These are phyloP conservation scores for Actinernus sp. DNA, from an alignment of 92 coral and sea anemone species.

Conservation along the genomic window DNA sequence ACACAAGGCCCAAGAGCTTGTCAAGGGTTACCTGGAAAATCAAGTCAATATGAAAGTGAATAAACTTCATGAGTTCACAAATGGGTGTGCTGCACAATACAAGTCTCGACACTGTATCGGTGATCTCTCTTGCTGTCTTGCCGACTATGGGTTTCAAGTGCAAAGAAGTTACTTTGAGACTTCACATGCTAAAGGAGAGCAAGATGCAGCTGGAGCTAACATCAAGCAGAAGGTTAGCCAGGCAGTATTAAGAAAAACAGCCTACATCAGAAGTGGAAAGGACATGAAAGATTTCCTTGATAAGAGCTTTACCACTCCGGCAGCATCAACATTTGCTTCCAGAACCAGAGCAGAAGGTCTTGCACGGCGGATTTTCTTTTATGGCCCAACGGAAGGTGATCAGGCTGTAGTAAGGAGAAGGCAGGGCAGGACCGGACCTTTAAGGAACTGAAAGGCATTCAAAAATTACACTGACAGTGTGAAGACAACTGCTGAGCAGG, in stretches of 20 bases:
- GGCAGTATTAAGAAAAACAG: slow-evolving; percentile 54
- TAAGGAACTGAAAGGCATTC: slow-evolving; percentile 49
- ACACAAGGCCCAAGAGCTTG: slow-evolving; percentile 48
- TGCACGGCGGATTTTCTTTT: slow-evolving; percentile 38
- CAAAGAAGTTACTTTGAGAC: slow-evolving; percentile 25
- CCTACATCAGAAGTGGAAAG: slow-evolving; percentile 39
- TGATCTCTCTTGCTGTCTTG: slow-evolving; percentile 59
- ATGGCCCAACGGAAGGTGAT: slow-evolving; percentile 38
- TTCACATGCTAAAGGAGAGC: slow-evolving; percentile 54
- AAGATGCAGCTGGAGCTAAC: slow-evolving; percentile 64
- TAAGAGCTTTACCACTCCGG: slow-evolving; percentile 26
- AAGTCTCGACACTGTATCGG: slow-evolving; percentile 57
- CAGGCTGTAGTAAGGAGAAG: slow-evolving; percentile 34
- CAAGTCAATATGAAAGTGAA: slow-evolving; percentile 20
- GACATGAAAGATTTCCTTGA: slow-evolving; percentile 47
- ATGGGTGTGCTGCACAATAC: slow-evolving; percentile 69
- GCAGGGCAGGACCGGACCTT: slow-evolving; percentile 33
- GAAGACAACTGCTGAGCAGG: slow-evolving; percentile 28
- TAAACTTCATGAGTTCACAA: slow-evolving; percentile 62
- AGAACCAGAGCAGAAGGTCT: slow-evolving; percentile 37
- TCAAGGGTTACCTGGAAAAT: slow-evolving; percentile 13
- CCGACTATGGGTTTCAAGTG: slow-evolving; percentile 30
- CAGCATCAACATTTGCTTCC: slow-evolving; percentile 47
- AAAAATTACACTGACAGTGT: slow-evolving; percentile 40
- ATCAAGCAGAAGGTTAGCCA: slow-evolving; percentile 68